Evolutionary conservation across 1,140 invertebrate species (phyloP).

Genomic region (Calephelis nemesis): DNA sequence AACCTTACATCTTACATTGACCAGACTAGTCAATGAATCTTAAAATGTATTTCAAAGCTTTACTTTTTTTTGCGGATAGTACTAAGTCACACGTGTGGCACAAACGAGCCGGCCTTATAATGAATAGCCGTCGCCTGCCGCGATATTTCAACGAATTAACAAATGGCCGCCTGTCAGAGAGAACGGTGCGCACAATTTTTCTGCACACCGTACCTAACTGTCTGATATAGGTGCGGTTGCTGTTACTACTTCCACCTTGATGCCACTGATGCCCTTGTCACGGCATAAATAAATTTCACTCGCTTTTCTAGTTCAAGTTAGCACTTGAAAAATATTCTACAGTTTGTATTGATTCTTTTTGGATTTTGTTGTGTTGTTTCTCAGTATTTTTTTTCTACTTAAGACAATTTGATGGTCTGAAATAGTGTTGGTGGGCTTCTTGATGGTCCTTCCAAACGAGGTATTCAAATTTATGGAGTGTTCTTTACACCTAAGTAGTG

Average conservation of each 20-base stretch:
- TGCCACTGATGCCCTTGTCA: conserved; percentile 3
- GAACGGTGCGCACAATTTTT: conserved; percentile 66
- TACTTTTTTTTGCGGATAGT: conserved; percentile 39
- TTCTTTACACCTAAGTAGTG: too few relatives aligned
- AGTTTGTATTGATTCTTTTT: too few relatives aligned
- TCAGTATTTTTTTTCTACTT: too few relatives aligned
- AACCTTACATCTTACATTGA: too few relatives aligned
- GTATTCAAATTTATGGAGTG: too few relatives aligned
- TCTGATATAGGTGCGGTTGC: conserved; percentile 68
- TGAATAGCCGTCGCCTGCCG: conserved; percentile 67
- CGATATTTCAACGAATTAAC: conserved; percentile 76
- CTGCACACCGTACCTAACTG: conserved; percentile 63
- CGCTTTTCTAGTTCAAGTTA: neutral
- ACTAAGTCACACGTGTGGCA: conserved; percentile 63
- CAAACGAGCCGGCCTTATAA: conserved; percentile 69
- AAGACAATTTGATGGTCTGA: too few relatives aligned
- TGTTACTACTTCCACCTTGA: conserved; percentile 23
- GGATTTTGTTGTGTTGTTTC: too few relatives aligned
- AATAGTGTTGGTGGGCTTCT: too few relatives aligned
- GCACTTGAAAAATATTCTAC: neutral
- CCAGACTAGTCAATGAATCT: neutral
- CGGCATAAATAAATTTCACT: neutral
- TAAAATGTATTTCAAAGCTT: conserved; percentile 3
- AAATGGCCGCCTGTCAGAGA: conserved; percentile 66
- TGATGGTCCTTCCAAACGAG: too few relatives aligned